These are phyloP conservation scores for Marasmarcha lunaedactyla DNA, from an alignment of 2,888 invertebrate genomes.

Conservation along the genomic window DNA sequence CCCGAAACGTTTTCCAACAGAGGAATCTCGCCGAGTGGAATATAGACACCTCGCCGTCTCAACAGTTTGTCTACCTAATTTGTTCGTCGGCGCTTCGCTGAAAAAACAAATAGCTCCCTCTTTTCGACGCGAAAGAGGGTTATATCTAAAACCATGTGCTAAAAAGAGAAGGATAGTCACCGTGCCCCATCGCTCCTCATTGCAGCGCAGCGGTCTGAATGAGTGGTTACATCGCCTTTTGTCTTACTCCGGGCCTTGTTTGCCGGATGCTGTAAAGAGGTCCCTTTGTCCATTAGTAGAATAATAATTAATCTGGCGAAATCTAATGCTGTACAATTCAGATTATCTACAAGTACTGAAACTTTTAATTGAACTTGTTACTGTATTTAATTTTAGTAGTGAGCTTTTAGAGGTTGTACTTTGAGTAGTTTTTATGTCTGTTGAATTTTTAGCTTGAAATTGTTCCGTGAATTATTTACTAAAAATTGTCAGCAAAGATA, in stretches of 20 bases:
- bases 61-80: constrained; percentile 70
- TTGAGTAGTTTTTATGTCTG: too few species aligned
- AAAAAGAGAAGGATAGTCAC: constrained; percentile 47
- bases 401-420: constrained; percentile 18
- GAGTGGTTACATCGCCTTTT: constrained; percentile 50
- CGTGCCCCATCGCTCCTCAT: constrained; percentile 32
- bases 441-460: too few species aligned
- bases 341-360: constrained; percentile 44
- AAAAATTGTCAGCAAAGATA: too few species aligned
- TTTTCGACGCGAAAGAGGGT: constrained; percentile 52
- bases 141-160: constrained; percentile 35
- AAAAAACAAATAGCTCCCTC: constrained; percentile 65
- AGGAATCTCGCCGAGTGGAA: constrained; percentile 55
- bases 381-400: constrained; percentile 56
- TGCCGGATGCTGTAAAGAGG: constrained; percentile 46
- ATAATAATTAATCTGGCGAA: constrained; percentile 61
- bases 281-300: constrained; percentile 51
- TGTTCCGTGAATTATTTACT: too few species aligned
- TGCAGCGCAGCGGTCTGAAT: constrained; percentile 39
- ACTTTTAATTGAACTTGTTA: constrained; percentile 64
- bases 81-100: constrained; percentile 64
- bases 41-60: constrained; percentile 65
- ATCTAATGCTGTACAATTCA: constrained; percentile 49
- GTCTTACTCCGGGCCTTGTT: constrained; percentile 51
- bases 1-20: constrained; percentile 46